phyloP scores from a whole-genome alignment of 2,888 invertebrate genomes.

The Torymus tubicola region DNA sequence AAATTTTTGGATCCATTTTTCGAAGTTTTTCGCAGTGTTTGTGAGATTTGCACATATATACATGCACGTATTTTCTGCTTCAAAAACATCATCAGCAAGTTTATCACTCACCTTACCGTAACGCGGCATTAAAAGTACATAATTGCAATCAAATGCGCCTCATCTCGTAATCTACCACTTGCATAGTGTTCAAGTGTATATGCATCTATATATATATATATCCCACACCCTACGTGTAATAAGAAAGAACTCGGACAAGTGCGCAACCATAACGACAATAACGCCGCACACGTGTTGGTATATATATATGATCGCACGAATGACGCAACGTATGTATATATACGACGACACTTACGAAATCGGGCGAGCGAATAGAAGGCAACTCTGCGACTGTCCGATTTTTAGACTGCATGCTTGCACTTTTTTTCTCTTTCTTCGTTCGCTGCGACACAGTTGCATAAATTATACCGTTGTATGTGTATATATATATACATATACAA shows the following conservation, averaged over 20 bases:
- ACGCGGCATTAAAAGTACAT: background rate
- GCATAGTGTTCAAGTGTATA: slow-evolving; percentile 6
- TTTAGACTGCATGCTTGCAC: slow-evolving; percentile 50
- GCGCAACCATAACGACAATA: background rate
- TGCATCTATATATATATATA: too few species aligned
- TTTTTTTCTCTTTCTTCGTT: slow-evolving; percentile 35
- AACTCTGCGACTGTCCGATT: slow-evolving; percentile 17
- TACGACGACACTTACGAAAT: slow-evolving; percentile 34
- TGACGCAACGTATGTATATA: background rate
- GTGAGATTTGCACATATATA: too few species aligned
- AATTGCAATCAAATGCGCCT: slow-evolving; percentile 1
- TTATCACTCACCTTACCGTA: too few species aligned
- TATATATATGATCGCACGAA: background rate
- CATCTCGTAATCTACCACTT: slow-evolving; percentile 23
- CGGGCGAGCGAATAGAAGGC: slow-evolving; percentile 33
- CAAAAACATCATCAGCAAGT: too few species aligned
- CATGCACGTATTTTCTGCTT: too few species aligned
- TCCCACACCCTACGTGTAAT: background rate
- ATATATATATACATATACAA: too few species aligned
- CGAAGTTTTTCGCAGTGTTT: too few species aligned
- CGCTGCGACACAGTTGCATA: slow-evolving; percentile 48
- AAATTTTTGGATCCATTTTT: too few species aligned
- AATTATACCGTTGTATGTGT: slow-evolving; percentile 11
- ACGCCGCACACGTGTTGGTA: slow-evolving; percentile 11
- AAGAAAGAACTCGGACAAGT: background rate